A percentile compares a stretch with the other conserved stretches of the same genome.
Evolutionary conservation across 2,113 vertebrate genomes (phyloP).

Genomic region (Mormyrus lacerda): DNA sequence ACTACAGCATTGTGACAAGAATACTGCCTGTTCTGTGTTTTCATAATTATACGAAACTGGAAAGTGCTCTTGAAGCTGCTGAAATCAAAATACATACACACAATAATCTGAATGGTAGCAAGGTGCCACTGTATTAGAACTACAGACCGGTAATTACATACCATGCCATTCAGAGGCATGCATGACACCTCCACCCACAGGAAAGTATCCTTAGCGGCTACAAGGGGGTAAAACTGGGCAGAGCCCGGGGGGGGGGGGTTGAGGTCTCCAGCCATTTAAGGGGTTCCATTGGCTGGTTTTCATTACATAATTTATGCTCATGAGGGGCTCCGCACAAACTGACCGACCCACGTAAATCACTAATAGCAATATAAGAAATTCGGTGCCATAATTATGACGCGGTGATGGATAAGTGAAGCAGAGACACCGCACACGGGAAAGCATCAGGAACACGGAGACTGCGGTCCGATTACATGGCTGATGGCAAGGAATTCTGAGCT

Average conservation of each 20-base stretch:
- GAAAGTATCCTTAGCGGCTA: not conserved
- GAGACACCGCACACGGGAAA: not conserved
- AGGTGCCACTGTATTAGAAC: not conserved
- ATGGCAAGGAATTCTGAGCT: not conserved
- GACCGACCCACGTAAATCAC: not conserved
- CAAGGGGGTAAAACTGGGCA: not conserved
- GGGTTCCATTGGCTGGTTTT: not conserved
- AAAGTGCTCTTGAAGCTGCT: not conserved
- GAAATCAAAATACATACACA: not conserved
- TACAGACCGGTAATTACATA: not conserved
- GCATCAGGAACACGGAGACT: not conserved
- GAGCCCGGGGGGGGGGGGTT: too few relatives aligned
- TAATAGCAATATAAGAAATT: not conserved
- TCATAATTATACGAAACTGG: not conserved
- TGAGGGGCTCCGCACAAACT: not conserved
- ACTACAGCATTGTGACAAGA: not conserved
- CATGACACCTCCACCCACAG: not conserved
- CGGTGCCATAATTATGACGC: not conserved
- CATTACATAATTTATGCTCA: too few relatives aligned
- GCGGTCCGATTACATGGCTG: not conserved
- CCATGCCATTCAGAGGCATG: not conserved
- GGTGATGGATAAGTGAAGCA: not conserved
- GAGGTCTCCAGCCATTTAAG: too few relatives aligned
- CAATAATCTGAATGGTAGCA: not conserved
- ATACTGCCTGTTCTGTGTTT: conserved; percentile 8